Evolutionary conservation across 64 coral and sea anemone genomes (phyloP).

Genomic region (Stichodactyla mertensii): DNA sequence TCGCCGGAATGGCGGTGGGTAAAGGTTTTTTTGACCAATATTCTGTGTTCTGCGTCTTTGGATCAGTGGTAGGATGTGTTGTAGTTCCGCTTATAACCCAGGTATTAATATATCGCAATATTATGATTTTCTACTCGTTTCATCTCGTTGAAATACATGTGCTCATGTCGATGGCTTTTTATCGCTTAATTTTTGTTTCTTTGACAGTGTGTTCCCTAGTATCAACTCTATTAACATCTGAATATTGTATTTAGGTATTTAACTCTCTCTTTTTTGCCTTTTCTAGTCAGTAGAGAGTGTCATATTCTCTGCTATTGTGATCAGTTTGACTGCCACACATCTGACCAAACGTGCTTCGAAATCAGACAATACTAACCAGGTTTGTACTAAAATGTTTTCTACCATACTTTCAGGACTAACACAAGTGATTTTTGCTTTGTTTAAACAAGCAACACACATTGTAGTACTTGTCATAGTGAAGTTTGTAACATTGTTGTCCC

Average conservation of each 20-base stretch:
- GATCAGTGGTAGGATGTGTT: constrained; percentile 96
- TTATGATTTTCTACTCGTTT: not conserved
- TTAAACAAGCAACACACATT: not conserved
- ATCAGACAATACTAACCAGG: constrained; percentile 80
- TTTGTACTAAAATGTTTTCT: constrained; percentile 9
- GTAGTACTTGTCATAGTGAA: not conserved
- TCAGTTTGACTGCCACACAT: constrained; percentile 95
- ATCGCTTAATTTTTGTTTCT: not conserved
- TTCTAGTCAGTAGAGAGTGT: constrained; percentile 94
- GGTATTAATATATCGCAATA: constrained; percentile 42
- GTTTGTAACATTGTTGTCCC: not conserved
- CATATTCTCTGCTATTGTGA: constrained; percentile 98
- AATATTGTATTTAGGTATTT: not conserved
- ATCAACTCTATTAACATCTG: not conserved
- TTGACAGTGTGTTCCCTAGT: not conserved
- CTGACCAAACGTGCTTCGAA: constrained; percentile 89
- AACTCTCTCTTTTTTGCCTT: not conserved
- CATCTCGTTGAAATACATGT: not conserved
- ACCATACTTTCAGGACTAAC: not conserved
- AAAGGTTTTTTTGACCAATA: constrained; percentile 99
- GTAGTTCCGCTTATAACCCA: constrained; percentile 96
- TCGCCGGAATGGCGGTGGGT: constrained; percentile 92
- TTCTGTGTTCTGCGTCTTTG: constrained; percentile 99
- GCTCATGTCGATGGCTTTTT: constrained; percentile 23
- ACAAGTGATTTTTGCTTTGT: not conserved